Conservation (phyloP, 2,113 vertebrate genomes). For the Python bivittatus region DNA sequence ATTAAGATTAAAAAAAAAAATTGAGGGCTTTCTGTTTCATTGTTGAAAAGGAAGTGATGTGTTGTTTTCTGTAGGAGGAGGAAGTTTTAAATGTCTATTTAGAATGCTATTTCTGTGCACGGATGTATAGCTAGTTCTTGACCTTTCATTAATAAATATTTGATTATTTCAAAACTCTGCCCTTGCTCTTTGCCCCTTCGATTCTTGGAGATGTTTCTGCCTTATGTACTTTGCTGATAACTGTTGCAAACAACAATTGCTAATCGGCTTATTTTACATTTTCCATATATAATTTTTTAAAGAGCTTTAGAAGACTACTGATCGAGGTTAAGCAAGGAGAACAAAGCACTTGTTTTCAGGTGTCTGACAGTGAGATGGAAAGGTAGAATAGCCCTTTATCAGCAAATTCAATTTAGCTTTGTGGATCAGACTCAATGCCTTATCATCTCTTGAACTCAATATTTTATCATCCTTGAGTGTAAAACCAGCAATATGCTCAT, state of each 20-base stretch:
- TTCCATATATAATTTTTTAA: conserved; percentile 72
- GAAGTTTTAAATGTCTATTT: conserved; percentile 5
- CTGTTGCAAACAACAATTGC: conserved; percentile 61
- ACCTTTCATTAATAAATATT: conserved; percentile 37
- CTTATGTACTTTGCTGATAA: conserved; percentile 61
- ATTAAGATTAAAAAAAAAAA: not conserved
- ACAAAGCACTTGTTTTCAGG: conserved; percentile 60
- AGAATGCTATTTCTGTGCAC: conserved; percentile 16
- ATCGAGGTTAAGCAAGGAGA: conserved; percentile 66
- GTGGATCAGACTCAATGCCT: conserved; percentile 57
- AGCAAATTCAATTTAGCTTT: conserved; percentile 71
- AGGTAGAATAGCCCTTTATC: conserved; percentile 62
- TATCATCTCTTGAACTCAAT: conserved; percentile 55
- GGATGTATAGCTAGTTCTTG: not conserved
- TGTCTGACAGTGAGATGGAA: conserved; percentile 61
- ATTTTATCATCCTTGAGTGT: conserved; percentile 60
- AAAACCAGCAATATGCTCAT: conserved; percentile 51
- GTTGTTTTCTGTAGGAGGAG: conserved; percentile 12
- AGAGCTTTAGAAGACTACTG: conserved; percentile 64
- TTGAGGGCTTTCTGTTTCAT: not conserved
- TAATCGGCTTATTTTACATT: conserved; percentile 67
- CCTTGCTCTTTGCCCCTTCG: conserved; percentile 4
- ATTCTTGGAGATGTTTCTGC: conserved; percentile 44
- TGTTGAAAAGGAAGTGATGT: not conserved
- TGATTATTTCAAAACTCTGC: conserved; percentile 40